These are phyloP conservation scores for Cassiopea andromeda DNA, from an alignment of 30 jellyfish, hydroid and myxozoan species.

Conservation along the genomic window DNA sequence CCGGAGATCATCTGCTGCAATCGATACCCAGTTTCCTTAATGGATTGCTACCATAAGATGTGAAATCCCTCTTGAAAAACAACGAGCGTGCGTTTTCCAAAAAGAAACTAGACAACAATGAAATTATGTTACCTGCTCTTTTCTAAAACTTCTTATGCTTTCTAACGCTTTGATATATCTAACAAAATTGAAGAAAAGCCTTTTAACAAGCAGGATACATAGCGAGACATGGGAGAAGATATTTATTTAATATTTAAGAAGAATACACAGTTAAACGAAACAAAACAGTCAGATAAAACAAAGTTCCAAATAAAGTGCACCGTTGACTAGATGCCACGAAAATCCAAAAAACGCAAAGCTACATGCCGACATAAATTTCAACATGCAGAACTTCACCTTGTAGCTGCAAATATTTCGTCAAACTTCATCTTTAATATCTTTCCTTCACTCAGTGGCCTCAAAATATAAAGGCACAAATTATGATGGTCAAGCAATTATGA, in stretches of 20 bases:
- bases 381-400: conserved; percentile 62
- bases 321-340: too few relatives aligned
- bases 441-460: conserved; percentile 98
- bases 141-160: conserved; percentile 76
- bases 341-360: too few relatives aligned
- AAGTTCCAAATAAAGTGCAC: too few relatives aligned
- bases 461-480: neutral
- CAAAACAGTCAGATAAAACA: too few relatives aligned
- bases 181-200: neutral
- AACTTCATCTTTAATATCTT: conserved; percentile 88
- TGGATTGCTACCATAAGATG: too few relatives aligned
- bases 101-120: neutral
- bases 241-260: too few relatives aligned
- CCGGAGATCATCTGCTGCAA: too few relatives aligned
- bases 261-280: too few relatives aligned
- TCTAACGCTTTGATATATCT: conserved; percentile 98
- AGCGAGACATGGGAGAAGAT: neutral
- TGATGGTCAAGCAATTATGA: too few relatives aligned
- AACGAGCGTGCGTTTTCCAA: neutral
- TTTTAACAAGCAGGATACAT: neutral
- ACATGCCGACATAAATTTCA: too few relatives aligned
- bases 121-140: conserved; percentile 81
- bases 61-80: too few relatives aligned
- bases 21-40: too few relatives aligned
- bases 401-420: conserved; percentile 97